A percentile compares a stretch with the other conserved stretches of the same genome.
These are phyloP conservation scores for Lepidurus apus DNA, from an alignment of 1,140 invertebrate genomes.

Conservation along the genomic window DNA sequence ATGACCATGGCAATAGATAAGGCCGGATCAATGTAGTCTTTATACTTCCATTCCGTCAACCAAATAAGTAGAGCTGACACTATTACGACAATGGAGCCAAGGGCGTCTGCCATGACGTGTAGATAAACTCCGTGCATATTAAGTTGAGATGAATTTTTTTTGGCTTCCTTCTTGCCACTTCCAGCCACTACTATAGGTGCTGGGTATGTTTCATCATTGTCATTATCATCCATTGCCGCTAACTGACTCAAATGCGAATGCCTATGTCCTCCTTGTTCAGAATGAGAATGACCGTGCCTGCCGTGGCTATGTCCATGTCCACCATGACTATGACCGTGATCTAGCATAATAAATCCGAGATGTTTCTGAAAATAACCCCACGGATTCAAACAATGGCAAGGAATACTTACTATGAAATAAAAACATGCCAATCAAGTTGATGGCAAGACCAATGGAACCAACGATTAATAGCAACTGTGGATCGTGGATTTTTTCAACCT, in stretches of 20 bases:
- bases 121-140: slow-evolving; percentile 98
- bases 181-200: slow-evolving; percentile 42
- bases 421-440: slow-evolving; percentile 76
- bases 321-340: slow-evolving; percentile 35
- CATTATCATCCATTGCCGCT: slow-evolving; percentile 65
- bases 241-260: slow-evolving; percentile 61
- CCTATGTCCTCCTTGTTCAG: slow-evolving; percentile 50
- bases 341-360: slow-evolving; percentile 35
- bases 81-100: slow-evolving; percentile 92
- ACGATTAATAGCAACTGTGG: slow-evolving; percentile 69
- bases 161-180: slow-evolving; percentile 26
- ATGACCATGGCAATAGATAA: slow-evolving; percentile 77
- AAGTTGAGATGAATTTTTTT: slow-evolving; percentile 64
- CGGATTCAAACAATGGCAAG: background rate
- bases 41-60: slow-evolving; percentile 71
- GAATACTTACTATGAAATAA: slow-evolving; percentile 69
- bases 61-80: slow-evolving; percentile 85
- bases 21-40: slow-evolving; percentile 85
- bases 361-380: slow-evolving; percentile 36
- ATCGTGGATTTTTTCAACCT: slow-evolving; percentile 74
- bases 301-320: slow-evolving; percentile 41
- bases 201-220: slow-evolving; percentile 70
- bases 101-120: slow-evolving; percentile 92
- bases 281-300: slow-evolving; percentile 55
- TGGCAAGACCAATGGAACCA: slow-evolving; percentile 67